A percentile compares a stretch with the other conserved stretches of the same genome.
Conservation (phyloP, 2,888 invertebrate species). For the Lasioglossum pauxillum region DNA sequence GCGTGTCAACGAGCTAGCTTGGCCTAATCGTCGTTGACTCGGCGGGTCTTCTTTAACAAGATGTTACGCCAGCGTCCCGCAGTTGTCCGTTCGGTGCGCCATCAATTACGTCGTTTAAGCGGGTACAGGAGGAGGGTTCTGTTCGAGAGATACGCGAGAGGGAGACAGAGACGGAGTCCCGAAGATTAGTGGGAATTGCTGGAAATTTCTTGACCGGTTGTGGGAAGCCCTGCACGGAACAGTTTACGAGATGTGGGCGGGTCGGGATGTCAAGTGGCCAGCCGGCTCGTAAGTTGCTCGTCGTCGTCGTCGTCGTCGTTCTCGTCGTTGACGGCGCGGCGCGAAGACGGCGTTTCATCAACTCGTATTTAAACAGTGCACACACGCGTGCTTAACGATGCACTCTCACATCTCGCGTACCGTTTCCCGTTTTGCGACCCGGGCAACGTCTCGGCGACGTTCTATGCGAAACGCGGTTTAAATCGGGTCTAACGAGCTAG, state of each 20-base stretch:
- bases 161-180: not conserved
- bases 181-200: constrained; percentile 67
- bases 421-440: constrained; percentile 24
- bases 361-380: constrained; percentile 40
- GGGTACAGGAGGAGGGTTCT: not conserved
- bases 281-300: constrained; percentile 67
- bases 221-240: constrained; percentile 49
- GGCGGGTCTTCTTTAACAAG: not conserved
- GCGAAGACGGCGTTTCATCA: constrained; percentile 51
- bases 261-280: constrained; percentile 78
- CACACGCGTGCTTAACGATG: constrained; percentile 32
- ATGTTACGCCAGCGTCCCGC: constrained; percentile 1
- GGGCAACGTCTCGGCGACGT: not conserved
- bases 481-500: constrained; percentile 53
- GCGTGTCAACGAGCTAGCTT: not conserved
- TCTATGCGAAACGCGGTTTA: constrained; percentile 30
- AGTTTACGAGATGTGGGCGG: constrained; percentile 76
- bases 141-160: not conserved
- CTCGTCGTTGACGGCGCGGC: constrained; percentile 16
- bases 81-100: constrained; percentile 13
- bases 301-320: constrained; percentile 16
- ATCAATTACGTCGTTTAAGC: constrained; percentile 33
- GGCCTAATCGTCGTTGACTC: not conserved
- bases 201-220: constrained; percentile 63
- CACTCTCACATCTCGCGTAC: constrained; percentile 20